Base-by-base conservation (phyloP, 2,113 vertebrate genomes). In the Bubo bubo region DNA sequence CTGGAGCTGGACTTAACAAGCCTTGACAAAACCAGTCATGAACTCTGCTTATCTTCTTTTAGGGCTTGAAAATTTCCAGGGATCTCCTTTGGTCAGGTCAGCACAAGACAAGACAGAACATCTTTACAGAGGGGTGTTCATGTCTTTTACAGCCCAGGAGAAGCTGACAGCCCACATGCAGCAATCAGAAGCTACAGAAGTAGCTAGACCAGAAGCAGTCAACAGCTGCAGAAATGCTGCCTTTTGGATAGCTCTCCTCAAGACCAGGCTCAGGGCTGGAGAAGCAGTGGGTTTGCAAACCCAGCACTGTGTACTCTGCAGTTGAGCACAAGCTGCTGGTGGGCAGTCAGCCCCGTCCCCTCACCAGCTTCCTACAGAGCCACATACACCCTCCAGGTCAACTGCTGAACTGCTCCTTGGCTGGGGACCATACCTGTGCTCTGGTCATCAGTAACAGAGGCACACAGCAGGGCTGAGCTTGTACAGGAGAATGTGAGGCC, bases 321-420 rank as follows among this genome's bases (percentile, higher is more conserved):
- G 37, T 39, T 26, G 23, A 71, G 34, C 37, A 55, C 39, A 68
- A 67, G 77, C 41, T 71, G 71, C 47, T 39, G 27, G 43, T 77
- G 32, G 23, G 43, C 39, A 67, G 10, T 21, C 39, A 34, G 15
- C 11, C 26, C 17, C 1, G 0, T 28, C 39, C 15, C 26, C 85
- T 50, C 53, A n/a, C n/a, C 20, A 60, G 17, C 27, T 74, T 68
- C 60, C 59, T 35, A 28, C 12, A 64, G 45, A 79, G 72, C 17
- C 34, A 14, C 30, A 32, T 3, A 13, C 12, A 37, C 7, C 23
- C 14, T 59, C 39, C 0, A 0, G 26, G 53, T 19, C 35, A 35
- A 19, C 39, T 45, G 30, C 39, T 14, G 14, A 67, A 18, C 21
- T 27, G 18, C 14, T 60, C 13, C 49, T 68, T 28, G 8, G 22